Evolutionary conservation across 2,113 vertebrate genomes (phyloP).

Genomic region (Bagarius yarrelli): DNA sequence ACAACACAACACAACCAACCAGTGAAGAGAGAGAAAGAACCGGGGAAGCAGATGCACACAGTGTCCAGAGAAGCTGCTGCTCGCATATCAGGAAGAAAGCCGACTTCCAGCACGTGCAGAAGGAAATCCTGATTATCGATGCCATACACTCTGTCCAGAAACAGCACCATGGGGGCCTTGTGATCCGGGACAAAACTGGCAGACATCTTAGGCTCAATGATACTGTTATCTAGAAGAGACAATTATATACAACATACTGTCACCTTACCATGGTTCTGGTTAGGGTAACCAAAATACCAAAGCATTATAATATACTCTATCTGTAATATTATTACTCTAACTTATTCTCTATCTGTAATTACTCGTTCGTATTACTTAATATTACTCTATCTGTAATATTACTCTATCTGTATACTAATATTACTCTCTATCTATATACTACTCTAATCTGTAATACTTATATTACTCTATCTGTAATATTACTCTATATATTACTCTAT

Average conservation of each 20-base stretch:
- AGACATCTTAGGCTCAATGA: constrained; percentile 91
- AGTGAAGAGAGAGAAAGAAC: too few relatives aligned
- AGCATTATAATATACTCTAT: too few relatives aligned
- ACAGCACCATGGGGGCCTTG: constrained; percentile 92
- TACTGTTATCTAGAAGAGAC: constrained; percentile 75
- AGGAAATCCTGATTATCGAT: constrained; percentile 93
- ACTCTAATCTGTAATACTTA: too few relatives aligned
- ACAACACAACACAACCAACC: not conserved
- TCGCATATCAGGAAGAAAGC: constrained; percentile 93
- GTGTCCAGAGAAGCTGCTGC: constrained; percentile 91
- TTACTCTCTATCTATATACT: too few relatives aligned
- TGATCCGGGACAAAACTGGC: constrained; percentile 94
- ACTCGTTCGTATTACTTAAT: too few relatives aligned
- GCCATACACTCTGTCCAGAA: constrained; percentile 92
- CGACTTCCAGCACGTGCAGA: constrained; percentile 87
- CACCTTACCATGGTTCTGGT: not conserved
- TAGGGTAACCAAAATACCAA: not conserved
- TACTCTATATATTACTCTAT: too few relatives aligned
- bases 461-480: too few relatives aligned
- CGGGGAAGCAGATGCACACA: constrained; percentile 64
- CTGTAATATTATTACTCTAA: too few relatives aligned
- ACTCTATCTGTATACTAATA: too few relatives aligned
- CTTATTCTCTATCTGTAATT: too few relatives aligned
- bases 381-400: too few relatives aligned
- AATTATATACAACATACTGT: not conserved